Evolutionary conservation across 2,888 invertebrate genomes (phyloP), one percentile per base, ranked within the genome.

Genomic region (Lasioglossum leucozonium): DNA sequence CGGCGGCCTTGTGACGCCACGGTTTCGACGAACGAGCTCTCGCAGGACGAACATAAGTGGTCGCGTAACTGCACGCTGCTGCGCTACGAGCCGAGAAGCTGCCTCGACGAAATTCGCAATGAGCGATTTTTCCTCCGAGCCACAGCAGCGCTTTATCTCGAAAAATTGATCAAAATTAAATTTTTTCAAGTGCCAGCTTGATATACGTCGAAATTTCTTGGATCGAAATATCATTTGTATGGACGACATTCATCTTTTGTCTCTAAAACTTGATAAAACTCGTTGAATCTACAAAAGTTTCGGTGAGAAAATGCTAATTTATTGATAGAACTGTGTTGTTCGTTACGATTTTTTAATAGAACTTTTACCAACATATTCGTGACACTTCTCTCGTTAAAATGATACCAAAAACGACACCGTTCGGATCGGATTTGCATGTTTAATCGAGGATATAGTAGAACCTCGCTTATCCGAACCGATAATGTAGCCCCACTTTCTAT

Each of bases 1-100:
- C 40, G 13, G n/a, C 55, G 26, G n/a, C 62, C 76, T 67, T 34
- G 78, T 83, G 79, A 42, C 30, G 44, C 74, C n/a, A 65, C 73
- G 11, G 40, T 44, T 51, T 62, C 47, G 40, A 13, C 47, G 69
- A 67, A 67, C 67, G 18, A 22, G n/a, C 55, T 11, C 55, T 55
- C 55, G 55, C 30, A 26, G 37, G 81, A 77, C 83, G 55, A 55
- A 55, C 55, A 55, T 55, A 55, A 55, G 55, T 55, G 55, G 55
- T 55, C 55, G 55, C 55, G 55, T n/a, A 55, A 55, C n/a, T 55
- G 55, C 55, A n/a, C 55, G n/a, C 4, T n/a, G n/a, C 55, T 11
- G n/a, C n/a, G 55, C 55, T n/a, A 11, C 55, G 55, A 55, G n/a
- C n/a, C 22, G 47, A 2, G 47, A 51, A 55, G 10, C 55, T n/a